Conservation (phyloP, 1,140 invertebrate species). For the Maconellicoccus hirsutus region DNA sequence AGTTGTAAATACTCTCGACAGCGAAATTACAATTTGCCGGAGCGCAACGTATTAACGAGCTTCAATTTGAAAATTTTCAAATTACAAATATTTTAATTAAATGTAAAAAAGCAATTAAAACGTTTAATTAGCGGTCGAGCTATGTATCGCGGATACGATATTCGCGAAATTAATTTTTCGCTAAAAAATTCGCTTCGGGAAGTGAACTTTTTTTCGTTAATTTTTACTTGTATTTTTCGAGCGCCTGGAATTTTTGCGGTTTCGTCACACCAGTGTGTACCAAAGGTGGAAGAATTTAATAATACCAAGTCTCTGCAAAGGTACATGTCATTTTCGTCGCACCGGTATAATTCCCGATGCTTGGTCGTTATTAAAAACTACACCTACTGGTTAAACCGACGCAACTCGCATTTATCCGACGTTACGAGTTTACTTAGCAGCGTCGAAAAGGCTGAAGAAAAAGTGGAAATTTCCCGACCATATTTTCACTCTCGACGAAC, state of each 20-base stretch:
- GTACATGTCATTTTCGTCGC: too few relatives aligned
- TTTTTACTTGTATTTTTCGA: too few relatives aligned
- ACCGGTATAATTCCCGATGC: neutral
- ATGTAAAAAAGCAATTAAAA: neutral
- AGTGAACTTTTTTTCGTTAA: too few relatives aligned
- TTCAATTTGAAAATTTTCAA: neutral
- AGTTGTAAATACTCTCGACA: neutral
- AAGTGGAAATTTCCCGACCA: neutral
- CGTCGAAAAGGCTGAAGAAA: neutral
- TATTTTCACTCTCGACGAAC: neutral
- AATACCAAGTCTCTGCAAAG: too few relatives aligned
- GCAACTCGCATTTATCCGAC: neutral
- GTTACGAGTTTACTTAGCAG: neutral
- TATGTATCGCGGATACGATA: neutral
- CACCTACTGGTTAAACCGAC: neutral
- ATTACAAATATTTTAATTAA: neutral
- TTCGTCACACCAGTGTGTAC: too few relatives aligned
- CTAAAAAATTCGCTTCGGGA: too few relatives aligned
- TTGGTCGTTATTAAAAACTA: neutral
- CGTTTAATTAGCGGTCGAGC: conserved; percentile 1
- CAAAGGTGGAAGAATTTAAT: too few relatives aligned
- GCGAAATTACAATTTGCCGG: neutral
- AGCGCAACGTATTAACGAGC: neutral
- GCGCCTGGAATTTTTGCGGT: too few relatives aligned
- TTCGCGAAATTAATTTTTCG: too few relatives aligned